Percentiles rank a stretch among this genome's conserved stretches.
Evolutionary conservation across 2,888 invertebrate genomes (phyloP).

Genomic region (Cheilosia scutellata): DNA sequence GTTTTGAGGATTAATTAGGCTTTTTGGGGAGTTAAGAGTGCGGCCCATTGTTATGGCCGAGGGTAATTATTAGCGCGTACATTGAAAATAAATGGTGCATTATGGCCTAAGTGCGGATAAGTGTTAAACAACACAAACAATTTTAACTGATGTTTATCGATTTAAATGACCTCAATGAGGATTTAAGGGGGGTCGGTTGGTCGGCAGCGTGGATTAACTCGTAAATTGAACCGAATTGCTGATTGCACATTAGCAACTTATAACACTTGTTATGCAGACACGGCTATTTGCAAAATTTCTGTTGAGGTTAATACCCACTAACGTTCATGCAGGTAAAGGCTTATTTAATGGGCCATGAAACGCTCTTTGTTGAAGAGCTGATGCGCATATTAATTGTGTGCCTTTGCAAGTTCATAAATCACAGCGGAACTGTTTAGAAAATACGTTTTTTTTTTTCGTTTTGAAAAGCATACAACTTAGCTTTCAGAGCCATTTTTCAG

Average conservation of each 20-base stretch:
- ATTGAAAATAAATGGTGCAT: slow-evolving; percentile 65
- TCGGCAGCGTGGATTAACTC: not conserved
- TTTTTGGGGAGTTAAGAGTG: slow-evolving; percentile 48
- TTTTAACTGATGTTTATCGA: slow-evolving; percentile 54
- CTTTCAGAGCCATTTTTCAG: no score
- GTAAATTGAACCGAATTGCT: slow-evolving; percentile 1
- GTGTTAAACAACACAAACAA: slow-evolving; percentile 47
- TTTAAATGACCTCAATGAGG: slow-evolving; percentile 26
- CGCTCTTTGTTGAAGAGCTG: no score
- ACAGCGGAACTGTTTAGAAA: no score
- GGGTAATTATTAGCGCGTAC: slow-evolving; percentile 56
- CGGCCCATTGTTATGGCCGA: slow-evolving; percentile 41
- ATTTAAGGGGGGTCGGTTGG: not conserved
- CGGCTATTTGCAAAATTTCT: not conserved
- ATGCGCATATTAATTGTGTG: no score
- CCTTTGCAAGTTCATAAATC: no score
- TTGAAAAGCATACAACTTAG: no score
- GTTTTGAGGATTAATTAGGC: slow-evolving; percentile 63
- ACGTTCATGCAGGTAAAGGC: no score
- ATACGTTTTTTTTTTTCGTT: no score
- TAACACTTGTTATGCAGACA: no score
- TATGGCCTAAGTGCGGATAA: slow-evolving; percentile 52
- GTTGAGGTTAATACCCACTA: no score
- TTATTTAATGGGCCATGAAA: no score
- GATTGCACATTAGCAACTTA: no score